Evolutionary conservation across 2,113 vertebrate species (phyloP).

Genomic region (Anguilla japonica): DNA sequence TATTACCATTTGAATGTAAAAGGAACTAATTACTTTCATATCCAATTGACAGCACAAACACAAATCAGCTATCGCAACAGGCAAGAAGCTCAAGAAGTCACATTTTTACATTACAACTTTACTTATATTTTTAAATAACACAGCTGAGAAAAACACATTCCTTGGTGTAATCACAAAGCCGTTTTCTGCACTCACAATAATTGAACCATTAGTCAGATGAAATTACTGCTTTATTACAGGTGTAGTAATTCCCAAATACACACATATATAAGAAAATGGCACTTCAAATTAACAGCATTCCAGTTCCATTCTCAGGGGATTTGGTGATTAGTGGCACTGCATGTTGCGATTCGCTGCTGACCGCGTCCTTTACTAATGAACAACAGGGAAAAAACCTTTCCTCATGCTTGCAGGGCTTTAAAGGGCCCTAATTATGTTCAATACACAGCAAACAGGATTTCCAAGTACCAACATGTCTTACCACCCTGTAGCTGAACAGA

Average conservation of each 20-base stretch:
- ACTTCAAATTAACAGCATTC: neutral
- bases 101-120: neutral
- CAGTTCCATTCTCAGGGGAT: neutral
- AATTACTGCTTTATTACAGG: neutral
- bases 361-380: neutral
- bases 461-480: neutral
- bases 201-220: too few species aligned
- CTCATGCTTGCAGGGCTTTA: neutral
- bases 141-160: neutral
- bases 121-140: neutral
- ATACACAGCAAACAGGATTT: neutral
- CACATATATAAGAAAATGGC: neutral
- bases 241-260: neutral
- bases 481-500: neutral
- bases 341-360: neutral
- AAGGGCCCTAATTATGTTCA: neutral
- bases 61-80: neutral
- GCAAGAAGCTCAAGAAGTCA: neutral
- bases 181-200: too few species aligned
- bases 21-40: slow-evolving; percentile 4
- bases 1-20: neutral
- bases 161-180: too few species aligned
- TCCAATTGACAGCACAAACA: neutral
- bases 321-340: neutral
- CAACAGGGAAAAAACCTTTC: neutral